Base-by-base conservation (phyloP, 1,140 invertebrate genomes). In the Spodoptera frugiperda region DNA sequence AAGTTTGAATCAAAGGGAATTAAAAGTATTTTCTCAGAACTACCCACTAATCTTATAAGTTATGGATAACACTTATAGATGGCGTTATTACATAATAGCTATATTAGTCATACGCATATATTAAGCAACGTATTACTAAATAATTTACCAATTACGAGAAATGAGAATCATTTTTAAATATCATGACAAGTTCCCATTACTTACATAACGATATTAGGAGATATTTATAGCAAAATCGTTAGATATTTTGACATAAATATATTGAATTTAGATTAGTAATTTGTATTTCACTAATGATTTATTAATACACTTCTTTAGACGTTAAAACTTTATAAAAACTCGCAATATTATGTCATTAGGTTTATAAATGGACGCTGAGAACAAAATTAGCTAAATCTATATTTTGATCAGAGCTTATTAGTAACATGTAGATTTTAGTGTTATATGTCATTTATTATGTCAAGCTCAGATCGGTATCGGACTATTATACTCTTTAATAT, bases 171-270 rank as follows among this genome's bases (percentile, higher is more conserved):
- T 11, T 12, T 48, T 71, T 9, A 55, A 44, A 10, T 44, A 44
- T 70, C 30, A 15, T n/a, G 53, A 57, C 17, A 57, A 71, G 11
- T n/a, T 21, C n/a, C 30, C 53, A 71, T 65, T 8, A 54, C 30
- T 71, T 57, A 72, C n/a, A 14, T 72, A 72, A 72, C 6, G 12
- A 57, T 46, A 72, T 72, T 72, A 46, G 57, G 57, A 55, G 0
- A n/a, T 14, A 46, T 46, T 57, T 55, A 72, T 68, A 68, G 14
- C 25, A 53, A 68, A 30, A 53, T 53, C 48, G 15, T 68, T 33
- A 39, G 5, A 33, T 21, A 5, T 49, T 21, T 48, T 49, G 61
- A 68, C 65, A 68, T 44, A 19, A 49, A 67, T 51, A 19, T 21
- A 68, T 68, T 15, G n/a, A 68, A 51, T 68, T 33, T 53, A 11